Evolutionary conservation across 2,888 invertebrate species (phyloP).

Genomic region (Zonitis immaculata): DNA sequence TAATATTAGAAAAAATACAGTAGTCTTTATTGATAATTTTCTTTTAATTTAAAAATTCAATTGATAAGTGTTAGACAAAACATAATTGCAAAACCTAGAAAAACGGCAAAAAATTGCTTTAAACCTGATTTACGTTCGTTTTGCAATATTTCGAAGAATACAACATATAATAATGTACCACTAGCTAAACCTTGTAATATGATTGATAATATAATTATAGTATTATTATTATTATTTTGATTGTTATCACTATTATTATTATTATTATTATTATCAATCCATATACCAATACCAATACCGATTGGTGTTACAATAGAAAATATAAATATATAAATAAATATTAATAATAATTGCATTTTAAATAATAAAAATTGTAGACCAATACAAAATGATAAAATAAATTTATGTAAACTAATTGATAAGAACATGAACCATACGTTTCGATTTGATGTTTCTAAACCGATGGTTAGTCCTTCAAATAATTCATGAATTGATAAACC

Average conservation of each 20-base stretch:
- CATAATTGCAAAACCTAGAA: constrained; percentile 69
- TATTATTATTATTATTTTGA: constrained; percentile 48
- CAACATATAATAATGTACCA: constrained; percentile 90
- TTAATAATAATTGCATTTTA: constrained; percentile 59
- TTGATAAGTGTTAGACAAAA: constrained; percentile 48
- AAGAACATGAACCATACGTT: constrained; percentile 77
- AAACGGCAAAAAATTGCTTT: constrained; percentile 60
- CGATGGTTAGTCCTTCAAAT: constrained; percentile 81
- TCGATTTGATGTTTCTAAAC: constrained; percentile 60
- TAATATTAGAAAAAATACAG: too few relatives aligned
- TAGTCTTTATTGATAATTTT: too few relatives aligned
- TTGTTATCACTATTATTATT: constrained; percentile 42
- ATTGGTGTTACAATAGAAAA: constrained; percentile 77
- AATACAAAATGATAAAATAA: constrained; percentile 84
- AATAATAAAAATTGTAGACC: constrained; percentile 76
- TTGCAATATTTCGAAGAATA: constrained; percentile 92
- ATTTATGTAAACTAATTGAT: constrained; percentile 79
- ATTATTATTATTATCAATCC: constrained; percentile 52
- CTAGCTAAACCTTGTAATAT: constrained; percentile 80
- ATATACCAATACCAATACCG: constrained; percentile 71
- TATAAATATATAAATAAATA: constrained; percentile 64
- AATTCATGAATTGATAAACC: constrained; percentile 82
- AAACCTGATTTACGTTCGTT: constrained; percentile 56
- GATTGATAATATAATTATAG: constrained; percentile 54
- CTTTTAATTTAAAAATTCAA: too few relatives aligned